Evolutionary conservation across 92 coral and sea anemone genomes (phyloP).

Genomic region (Epizoanthus stellaris): DNA sequence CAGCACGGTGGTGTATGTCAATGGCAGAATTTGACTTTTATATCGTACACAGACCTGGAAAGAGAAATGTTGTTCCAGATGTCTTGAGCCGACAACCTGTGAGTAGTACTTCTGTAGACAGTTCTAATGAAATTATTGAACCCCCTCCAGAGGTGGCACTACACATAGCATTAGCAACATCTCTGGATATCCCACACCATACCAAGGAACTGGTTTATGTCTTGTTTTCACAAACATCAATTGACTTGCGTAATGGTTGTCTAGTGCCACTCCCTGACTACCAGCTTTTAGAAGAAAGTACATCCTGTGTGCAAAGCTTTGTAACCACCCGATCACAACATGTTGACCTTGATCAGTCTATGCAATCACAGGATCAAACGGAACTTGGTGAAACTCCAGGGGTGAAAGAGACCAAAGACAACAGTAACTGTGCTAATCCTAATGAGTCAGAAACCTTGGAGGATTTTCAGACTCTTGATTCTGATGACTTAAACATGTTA

Average conservation of each 20-base stretch:
- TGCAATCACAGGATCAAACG: neutral
- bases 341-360: neutral
- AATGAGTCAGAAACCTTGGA: slow-evolving; percentile 19
- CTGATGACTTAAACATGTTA: slow-evolving; percentile 36
- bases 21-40: slow-evolving; percentile 64
- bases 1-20: slow-evolving; percentile 66
- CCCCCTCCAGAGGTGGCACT: slow-evolving; percentile 49
- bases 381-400: neutral
- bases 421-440: neutral
- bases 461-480: slow-evolving; percentile 39
- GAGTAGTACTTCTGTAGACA: slow-evolving; percentile 8
- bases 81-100: slow-evolving; percentile 50
- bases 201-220: slow-evolving; percentile 33
- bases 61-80: slow-evolving; percentile 50
- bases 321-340: slow-evolving; percentile 9
- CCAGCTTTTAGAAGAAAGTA: neutral
- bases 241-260: slow-evolving; percentile 42
- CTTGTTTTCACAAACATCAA: slow-evolving; percentile 31
- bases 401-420: neutral
- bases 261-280: slow-evolving; percentile 22
- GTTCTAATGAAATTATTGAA: slow-evolving; percentile 3
- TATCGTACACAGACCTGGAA: slow-evolving; percentile 58
- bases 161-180: slow-evolving; percentile 17
- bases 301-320: slow-evolving; percentile 26
- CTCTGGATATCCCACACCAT: slow-evolving; percentile 45